Percentiles rank a stretch among this genome's conserved stretches.
Conservation (phyloP, 1,140 invertebrate species). For the Caerostris darwini region DNA sequence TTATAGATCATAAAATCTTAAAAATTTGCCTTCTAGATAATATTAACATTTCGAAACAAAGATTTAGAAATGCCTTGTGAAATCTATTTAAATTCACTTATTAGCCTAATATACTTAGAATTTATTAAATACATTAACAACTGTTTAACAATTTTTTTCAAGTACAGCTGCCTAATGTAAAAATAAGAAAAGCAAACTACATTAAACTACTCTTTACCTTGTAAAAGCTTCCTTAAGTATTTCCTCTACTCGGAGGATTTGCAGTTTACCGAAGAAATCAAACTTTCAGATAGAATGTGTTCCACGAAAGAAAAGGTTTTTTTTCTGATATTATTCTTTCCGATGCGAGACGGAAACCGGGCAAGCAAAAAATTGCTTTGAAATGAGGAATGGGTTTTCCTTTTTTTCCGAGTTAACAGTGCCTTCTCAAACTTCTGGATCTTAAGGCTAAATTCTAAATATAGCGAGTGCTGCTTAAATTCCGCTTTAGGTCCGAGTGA, state of each 20-base stretch:
- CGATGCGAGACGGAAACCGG: neutral
- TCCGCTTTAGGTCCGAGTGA: neutral
- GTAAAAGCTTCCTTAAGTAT: neutral
- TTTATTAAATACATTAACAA: too few species aligned
- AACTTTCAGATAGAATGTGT: neutral
- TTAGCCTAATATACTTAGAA: too few species aligned
- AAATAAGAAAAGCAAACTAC: too few species aligned
- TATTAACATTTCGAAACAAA: too few species aligned
- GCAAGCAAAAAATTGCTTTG: constrained; percentile 39
- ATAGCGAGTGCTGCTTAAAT: constrained; percentile 10
- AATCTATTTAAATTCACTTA: too few species aligned
- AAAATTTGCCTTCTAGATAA: too few species aligned
- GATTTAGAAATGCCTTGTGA: too few species aligned
- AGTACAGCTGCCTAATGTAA: too few species aligned
- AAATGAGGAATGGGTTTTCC: neutral
- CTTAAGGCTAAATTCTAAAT: constrained; percentile 5
- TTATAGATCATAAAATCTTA: too few species aligned
- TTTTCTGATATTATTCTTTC: constrained; percentile 7
- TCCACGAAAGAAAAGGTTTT: neutral
- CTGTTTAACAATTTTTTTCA: too few species aligned
- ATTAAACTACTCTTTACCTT: neutral
- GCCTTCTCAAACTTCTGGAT: neutral
- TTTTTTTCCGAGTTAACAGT: neutral
- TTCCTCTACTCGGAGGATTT: neutral
- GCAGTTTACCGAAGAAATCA: neutral